These are phyloP conservation scores for Apaloderma vittatum DNA, from an alignment of 2,113 vertebrate species.

Conservation along the genomic window DNA sequence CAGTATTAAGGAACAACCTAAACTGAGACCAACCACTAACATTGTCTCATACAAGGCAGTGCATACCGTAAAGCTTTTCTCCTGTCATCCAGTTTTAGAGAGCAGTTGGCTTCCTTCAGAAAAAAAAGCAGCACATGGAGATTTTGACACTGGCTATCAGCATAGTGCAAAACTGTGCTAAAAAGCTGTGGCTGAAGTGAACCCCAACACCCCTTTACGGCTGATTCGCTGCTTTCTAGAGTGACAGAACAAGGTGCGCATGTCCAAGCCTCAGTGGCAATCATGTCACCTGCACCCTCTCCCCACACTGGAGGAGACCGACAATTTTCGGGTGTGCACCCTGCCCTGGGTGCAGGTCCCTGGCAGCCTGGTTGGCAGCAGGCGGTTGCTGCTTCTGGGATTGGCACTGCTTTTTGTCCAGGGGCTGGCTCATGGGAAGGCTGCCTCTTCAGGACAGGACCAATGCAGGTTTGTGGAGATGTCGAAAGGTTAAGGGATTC, in stretches of 20 bases:
- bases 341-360: too few relatives aligned
- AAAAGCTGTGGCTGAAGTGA: not conserved
- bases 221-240: not conserved
- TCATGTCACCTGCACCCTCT: fast-evolving
- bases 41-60: not conserved
- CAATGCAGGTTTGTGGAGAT: not conserved
- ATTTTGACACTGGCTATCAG: not conserved
- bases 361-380: not conserved
- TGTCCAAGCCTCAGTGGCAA: not conserved
- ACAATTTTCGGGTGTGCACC: not conserved
- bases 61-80: not conserved
- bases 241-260: fast-evolving
- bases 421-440: fast-evolving
- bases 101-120: not conserved
- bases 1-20: not conserved
- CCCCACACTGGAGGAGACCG: not conserved
- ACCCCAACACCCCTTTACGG: not conserved
- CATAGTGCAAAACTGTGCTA: not conserved
- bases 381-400: fast-evolving
- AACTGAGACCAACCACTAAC: not conserved
- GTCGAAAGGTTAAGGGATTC: not conserved
- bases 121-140: not conserved
- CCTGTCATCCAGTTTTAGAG: not conserved
- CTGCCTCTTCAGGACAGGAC: not conserved
- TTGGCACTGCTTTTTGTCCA: not conserved